These are phyloP conservation scores for Odontocolon sp. DNA, from an alignment of 2,888 invertebrate species.

Conservation along the genomic window DNA sequence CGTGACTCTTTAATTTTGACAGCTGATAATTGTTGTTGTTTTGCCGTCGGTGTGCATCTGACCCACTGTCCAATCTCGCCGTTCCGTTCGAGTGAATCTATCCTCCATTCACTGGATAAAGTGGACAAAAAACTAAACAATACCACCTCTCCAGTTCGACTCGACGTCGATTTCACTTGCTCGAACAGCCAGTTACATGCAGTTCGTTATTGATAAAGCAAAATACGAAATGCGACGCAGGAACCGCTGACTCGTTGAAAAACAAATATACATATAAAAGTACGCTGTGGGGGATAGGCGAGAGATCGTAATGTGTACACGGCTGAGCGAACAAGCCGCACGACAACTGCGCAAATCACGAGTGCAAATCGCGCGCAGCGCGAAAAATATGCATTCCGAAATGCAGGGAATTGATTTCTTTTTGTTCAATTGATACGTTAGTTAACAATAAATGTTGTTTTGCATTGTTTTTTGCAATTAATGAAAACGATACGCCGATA, in stretches of 20 bases:
- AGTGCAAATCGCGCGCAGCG: neutral
- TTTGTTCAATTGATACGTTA: too few relatives aligned
- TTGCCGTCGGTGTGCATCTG: conserved; percentile 1
- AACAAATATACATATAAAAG: neutral
- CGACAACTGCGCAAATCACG: conserved; percentile 21
- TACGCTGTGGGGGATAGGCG: neutral
- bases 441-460: too few relatives aligned
- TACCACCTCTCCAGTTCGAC: neutral
- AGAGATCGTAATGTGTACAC: conserved; percentile 17
- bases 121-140: too few relatives aligned
- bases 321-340: neutral
- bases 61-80: conserved; percentile 20
- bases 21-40: conserved; percentile 28
- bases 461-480: too few relatives aligned
- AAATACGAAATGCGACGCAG: conserved; percentile 7
- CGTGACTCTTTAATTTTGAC: conserved; percentile 41
- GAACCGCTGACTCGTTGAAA: neutral
- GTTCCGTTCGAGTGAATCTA: neutral
- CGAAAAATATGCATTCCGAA: too few relatives aligned
- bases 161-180: neutral
- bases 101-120: neutral
- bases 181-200: too few relatives aligned
- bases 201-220: too few relatives aligned
- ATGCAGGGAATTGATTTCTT: too few relatives aligned
- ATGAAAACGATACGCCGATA: too few relatives aligned